Evolutionary conservation across 2,888 invertebrate species (phyloP).

Genomic region (Morpho helenor): DNA sequence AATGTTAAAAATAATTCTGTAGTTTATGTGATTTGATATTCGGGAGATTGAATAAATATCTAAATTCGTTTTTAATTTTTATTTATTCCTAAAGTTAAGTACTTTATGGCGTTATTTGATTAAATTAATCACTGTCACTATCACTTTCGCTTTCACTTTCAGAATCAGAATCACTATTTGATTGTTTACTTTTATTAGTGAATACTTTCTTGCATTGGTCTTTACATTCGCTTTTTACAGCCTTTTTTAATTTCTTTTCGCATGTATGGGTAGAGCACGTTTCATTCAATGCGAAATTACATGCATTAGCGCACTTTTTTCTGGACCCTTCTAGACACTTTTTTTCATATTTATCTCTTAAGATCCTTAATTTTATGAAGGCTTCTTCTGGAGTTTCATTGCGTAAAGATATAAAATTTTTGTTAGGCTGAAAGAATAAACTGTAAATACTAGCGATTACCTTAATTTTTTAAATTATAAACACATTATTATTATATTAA

Average conservation of each 20-base stretch:
- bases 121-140: constrained; percentile 12
- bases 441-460: too few species aligned
- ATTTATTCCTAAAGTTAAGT: too few species aligned
- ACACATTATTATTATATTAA: too few species aligned
- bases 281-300: constrained; percentile 26
- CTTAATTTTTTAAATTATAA: too few species aligned
- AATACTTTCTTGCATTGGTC: constrained; percentile 32
- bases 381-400: constrained; percentile 7
- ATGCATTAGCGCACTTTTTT: constrained; percentile 40
- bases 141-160: constrained; percentile 15
- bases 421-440: neutral
- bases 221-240: constrained; percentile 37
- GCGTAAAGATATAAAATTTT: constrained; percentile 4
- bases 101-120: too few species aligned
- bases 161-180: constrained; percentile 10
- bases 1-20: too few species aligned
- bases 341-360: constrained; percentile 45
- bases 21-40: too few species aligned
- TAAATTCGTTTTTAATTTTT: too few species aligned
- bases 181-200: neutral
- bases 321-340: constrained; percentile 41
- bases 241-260: constrained; percentile 25
- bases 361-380: constrained; percentile 14
- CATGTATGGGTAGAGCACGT: constrained; percentile 37
- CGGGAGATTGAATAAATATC: too few species aligned